Conservation (phyloP, 2,888 invertebrate genomes). For the Caenorhabditis virilis region DNA sequence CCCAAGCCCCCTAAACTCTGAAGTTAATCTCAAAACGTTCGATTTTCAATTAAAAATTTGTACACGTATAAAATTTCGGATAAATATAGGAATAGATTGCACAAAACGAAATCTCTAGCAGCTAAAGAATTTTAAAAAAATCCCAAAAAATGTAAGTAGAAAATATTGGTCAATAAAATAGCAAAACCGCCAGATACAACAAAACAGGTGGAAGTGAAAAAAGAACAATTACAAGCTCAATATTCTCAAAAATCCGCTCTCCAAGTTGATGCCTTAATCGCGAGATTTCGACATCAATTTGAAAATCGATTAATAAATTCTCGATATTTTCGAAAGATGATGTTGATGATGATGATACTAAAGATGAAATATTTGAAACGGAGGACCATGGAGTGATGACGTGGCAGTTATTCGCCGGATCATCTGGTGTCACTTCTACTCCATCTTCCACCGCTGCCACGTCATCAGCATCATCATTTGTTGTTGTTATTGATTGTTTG, state of each 20-base stretch:
- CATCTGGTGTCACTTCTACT: conserved; percentile 11
- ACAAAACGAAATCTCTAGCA: too few relatives aligned
- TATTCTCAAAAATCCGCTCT: conserved; percentile 13
- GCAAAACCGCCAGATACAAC: conserved; percentile 14
- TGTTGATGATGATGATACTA: conserved; percentile 3
- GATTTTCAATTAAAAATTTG: too few relatives aligned
- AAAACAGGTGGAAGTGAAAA: conserved; percentile 31
- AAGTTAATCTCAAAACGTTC: too few relatives aligned
- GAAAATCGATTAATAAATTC: conserved; percentile 3
- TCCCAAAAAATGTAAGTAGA: too few relatives aligned
- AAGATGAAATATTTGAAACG: conserved; percentile 5
- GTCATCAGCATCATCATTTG: conserved; percentile 16
- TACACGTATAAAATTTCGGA: too few relatives aligned
- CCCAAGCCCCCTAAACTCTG: too few relatives aligned
- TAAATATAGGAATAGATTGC: too few relatives aligned
- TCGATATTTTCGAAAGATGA: conserved; percentile 18
- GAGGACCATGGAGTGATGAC: conserved; percentile 5
- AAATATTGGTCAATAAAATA: too few relatives aligned
- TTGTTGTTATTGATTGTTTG: not conserved
- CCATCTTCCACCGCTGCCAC: conserved; percentile 3
- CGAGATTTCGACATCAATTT: conserved; percentile 5
- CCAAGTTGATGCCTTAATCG: conserved; percentile 1
- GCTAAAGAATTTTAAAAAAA: too few relatives aligned
- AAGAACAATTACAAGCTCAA: conserved; percentile 25
- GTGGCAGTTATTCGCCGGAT: conserved; percentile 13